Base-by-base conservation (phyloP, 1,140 invertebrate genomes). In the Copidosoma floridanum region DNA sequence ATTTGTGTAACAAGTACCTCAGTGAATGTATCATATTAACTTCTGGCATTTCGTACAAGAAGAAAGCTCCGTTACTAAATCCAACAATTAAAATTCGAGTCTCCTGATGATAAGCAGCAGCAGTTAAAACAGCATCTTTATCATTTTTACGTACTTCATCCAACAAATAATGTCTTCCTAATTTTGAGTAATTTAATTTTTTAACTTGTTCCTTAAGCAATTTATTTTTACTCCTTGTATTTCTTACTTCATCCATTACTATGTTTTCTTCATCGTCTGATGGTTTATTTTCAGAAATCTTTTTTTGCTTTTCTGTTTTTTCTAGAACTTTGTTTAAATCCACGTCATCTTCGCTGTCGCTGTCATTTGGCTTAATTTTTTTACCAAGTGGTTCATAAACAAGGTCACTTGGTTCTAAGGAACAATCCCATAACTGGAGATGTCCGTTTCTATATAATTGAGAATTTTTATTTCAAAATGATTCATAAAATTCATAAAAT, bases 1-100 rank as follows among this genome's bases (percentile, higher is more conserved):
- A 44, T 44, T 7, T 44, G 6, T 8, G 29, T 32, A 50, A 56
- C 11, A 40, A 54, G n/a, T 79, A 88, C 86, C 82, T 86, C 5
- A 98, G 81, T 2, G 92, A 94, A 81, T 98, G 94, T 55, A 98
- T 94, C 54, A 95, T 79, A 73, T 89, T 95, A 21, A 94, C 91
- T 37, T 95, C 92, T 6, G 95, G 95, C 81, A 98, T 85, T 77
- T 98, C 94, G 69, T 97, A 91, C 1, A 99, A 81, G 70, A 91
- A 90, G 80, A 98, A 98, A 14, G 85, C 79, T 8, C 94, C 94
- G 73, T 85, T 89, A 26, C 84, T 86, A 69, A 91, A 95, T 8
- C 90, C 92, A 72, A 64, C 78, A 23, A 77, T 76, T 37, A 98
- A 80, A 53, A 98, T 85, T 72, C 88, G 88, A 11, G 86, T 88